phyloP scores from a whole-genome alignment of 2,797 vertebrate species.

The Huso huso region DNA sequence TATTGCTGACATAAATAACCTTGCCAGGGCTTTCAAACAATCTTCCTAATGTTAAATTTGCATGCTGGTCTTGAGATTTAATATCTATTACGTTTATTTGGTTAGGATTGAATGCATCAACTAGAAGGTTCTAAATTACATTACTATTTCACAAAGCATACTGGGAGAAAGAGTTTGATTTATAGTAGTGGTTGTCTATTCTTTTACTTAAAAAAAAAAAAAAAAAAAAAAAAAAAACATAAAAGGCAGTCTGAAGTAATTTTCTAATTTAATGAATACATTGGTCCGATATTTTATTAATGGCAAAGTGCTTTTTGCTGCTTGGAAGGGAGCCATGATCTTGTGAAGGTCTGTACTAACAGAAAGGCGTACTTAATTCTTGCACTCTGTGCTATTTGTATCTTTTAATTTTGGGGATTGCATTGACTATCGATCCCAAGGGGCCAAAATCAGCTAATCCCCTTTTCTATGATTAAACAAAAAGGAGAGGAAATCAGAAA shows the following conservation, averaged over 20 bases:
- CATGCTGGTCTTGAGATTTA: conserved; percentile 38
- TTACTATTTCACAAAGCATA: conserved; percentile 37
- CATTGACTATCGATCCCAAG: conserved; percentile 32
- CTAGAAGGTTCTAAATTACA: conserved; percentile 45
- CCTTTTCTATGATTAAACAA: conserved; percentile 45
- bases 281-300: conserved; percentile 56
- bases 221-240: conserved; percentile 32
- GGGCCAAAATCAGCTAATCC: conserved; percentile 43
- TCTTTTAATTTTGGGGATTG: conserved; percentile 47
- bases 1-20: conserved; percentile 54
- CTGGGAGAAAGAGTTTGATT: conserved; percentile 43
- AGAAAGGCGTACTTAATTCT: conserved; percentile 38
- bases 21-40: conserved; percentile 42
- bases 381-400: conserved; percentile 37
- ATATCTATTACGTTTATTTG: conserved; percentile 49
- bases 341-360: conserved; percentile 32
- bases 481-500: conserved; percentile 42
- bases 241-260: conserved; percentile 47
- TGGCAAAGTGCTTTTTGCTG: conserved; percentile 48
- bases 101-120: conserved; percentile 48
- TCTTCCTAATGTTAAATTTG: conserved; percentile 56
- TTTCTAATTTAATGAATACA: conserved; percentile 53
- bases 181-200: conserved; percentile 42
- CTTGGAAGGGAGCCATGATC: conserved; percentile 46
- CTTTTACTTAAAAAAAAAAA: conserved; percentile 23